Conservation (phyloP, 92 coral and sea anemone genomes). For the Palythoa grandiflora region DNA sequence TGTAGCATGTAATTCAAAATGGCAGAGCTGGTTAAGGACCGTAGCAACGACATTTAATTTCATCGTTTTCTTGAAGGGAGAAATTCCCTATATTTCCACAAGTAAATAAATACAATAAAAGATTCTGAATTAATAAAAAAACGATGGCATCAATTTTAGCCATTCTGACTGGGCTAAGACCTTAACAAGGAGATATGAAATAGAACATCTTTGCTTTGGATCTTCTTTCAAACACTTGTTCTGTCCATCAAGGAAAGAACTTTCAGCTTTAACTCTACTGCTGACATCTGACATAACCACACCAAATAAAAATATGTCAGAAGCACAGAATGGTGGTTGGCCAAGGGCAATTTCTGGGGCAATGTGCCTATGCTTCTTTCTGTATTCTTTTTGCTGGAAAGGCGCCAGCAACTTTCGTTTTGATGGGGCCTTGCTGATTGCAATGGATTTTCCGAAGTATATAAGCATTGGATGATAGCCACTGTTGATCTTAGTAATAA, state of each 20-base stretch:
- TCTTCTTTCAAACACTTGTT: conserved; percentile 53
- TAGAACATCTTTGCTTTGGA: conserved; percentile 53
- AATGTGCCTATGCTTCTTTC: conserved; percentile 24
- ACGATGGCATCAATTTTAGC: conserved; percentile 7
- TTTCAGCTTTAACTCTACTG: conserved; percentile 27
- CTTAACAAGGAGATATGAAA: conserved; percentile 20
- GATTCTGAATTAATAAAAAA: background rate
- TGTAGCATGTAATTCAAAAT: no score
- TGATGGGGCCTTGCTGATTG: conserved; percentile 30
- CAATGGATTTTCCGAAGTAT: conserved; percentile 42
- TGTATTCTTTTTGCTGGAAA: conserved; percentile 40
- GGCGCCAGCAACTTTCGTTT: conserved; percentile 21
- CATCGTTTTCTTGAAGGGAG: no score
- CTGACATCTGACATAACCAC: conserved; percentile 59
- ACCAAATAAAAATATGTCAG: conserved; percentile 46
- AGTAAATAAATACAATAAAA: background rate
- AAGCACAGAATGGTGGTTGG: conserved; percentile 35
- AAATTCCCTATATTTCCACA: background rate
- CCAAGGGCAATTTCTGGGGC: conserved; percentile 38
- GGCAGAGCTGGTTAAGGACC: no score
- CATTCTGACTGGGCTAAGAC: background rate
- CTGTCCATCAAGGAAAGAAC: conserved; percentile 48
- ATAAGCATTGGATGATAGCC: conserved; percentile 35
- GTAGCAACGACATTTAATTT: no score
- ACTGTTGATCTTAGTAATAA: conserved; percentile 27